A percentile compares a stretch with the other conserved stretches of the same genome.
phyloP scores from a whole-genome alignment of 2,797 vertebrate species.

The Tokudaia muenninki region DNA sequence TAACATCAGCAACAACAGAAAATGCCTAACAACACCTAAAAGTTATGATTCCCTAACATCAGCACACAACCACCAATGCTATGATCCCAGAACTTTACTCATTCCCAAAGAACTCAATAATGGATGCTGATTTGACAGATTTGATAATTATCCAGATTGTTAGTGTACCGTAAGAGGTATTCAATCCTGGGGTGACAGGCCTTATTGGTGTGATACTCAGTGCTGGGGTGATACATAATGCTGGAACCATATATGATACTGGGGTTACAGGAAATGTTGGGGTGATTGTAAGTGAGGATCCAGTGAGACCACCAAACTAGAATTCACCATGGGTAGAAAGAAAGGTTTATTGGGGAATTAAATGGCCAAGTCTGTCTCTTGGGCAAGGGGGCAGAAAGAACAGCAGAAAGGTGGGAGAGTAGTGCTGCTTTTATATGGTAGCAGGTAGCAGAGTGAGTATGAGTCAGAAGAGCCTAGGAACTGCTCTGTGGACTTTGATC shows the following conservation, averaged over 20 bases:
- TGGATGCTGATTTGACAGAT: background rate
- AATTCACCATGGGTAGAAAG: background rate
- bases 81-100: background rate
- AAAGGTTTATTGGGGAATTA: background rate
- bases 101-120: background rate
- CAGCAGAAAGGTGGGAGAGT: no score
- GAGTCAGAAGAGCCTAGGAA: background rate
- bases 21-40: background rate
- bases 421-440: background rate
- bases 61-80: background rate
- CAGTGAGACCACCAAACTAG: background rate
- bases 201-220: background rate
- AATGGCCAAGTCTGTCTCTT: background rate
- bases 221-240: background rate
- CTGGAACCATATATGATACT: background rate
- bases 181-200: background rate
- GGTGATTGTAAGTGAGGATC: background rate
- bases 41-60: background rate
- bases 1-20: slow-evolving; percentile 13
- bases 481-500: background rate
- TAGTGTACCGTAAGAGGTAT: background rate
- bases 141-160: background rate
- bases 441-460: background rate
- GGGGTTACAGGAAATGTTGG: background rate
- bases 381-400: background rate